Evolutionary conservation across 1,140 invertebrate genomes (phyloP), one percentile per base, ranked within the genome.

Genomic region (Hylaeus volcanicus): DNA sequence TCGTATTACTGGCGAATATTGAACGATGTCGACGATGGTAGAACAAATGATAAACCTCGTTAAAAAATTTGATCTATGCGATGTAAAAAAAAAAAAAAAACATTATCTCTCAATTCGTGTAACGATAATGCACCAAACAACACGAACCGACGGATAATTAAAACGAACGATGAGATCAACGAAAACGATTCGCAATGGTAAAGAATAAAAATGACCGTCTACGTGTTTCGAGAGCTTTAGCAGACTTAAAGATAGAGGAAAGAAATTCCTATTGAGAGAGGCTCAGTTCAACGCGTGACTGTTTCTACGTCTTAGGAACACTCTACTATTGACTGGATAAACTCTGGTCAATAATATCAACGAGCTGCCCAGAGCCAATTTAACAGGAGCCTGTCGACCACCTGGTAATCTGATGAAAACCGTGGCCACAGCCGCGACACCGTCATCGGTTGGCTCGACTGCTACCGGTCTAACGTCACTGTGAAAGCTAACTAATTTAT

Each of bases 321-420:
- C 94, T 80, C 96, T 93, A 78, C 94, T 94, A 48, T 95, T 95
- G 11, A 94, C 93, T 5, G 95, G 95, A 83, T 95, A 95, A 55
- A 95, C 94, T 83, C 96, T 93, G 5, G 95, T 94, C 71, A 97
- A 92, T 73, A 96, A 93, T 86, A 97, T 96, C 56, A 97, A 92
- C 8, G 96, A 95, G 51, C 96, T 97, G 58, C 95, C 96, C 41
- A 97, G 93, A 26, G 96, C 95, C 76, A 97, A 92, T 85, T 96
- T 95, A 5, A 96, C 96, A 2, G 96, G 96, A 26, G 96, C 96
- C 66, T 94, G 94, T 41, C 94, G 92, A 0, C 96, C 97, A n/a
- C 97, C 97, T 3, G 98, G 97, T 79, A 98, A 92, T 86, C 96
- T 96, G 61, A 99, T 96, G 83, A 99, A 96, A 53, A 98, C 96